Base-by-base conservation (phyloP, 2,797 vertebrate genomes). In the Lepus townsendii region DNA sequence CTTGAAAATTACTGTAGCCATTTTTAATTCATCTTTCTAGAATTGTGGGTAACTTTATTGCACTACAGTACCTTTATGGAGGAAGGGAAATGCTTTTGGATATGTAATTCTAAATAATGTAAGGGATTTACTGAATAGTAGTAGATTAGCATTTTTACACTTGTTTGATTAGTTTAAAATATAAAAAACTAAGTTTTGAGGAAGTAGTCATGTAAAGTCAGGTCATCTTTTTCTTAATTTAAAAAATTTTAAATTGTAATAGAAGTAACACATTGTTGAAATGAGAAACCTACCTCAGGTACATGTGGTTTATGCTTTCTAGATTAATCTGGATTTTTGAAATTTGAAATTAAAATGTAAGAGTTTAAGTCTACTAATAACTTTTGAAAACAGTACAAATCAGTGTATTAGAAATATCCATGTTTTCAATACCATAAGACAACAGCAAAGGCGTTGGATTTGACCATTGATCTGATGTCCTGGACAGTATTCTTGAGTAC, bases 211-310 rank as follows among this genome's bases (percentile, higher is more conserved):
- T 57, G 83, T 47, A 47, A 92, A 86, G 38, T 66, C 79, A 8
- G 87, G 2, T 77, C 27, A 22, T 50, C 50, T 27, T 69, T 83
- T 38, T 69, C 47, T 78, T 54, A 91, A 80, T 62, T 80, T 42
- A 38, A 27, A 88, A 76, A 80, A 19, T 71, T 76, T 78, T 79
- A 32, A 94, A 68, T 93, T 91, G 60, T 77, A 38, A 30, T 90
- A 90, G 88, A 96, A 90, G 52, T 79, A 76, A 7, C 92, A 14
- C 71, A 22, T 92, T 86, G 35, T 66, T 94, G 79, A 91, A 86
- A 68, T 83, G 42, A 47, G 90, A 92, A 96, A 88, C 14, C 85
- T 90, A 80, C 85, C 83, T 98, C 89, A 60, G 1, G 89, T 97
- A 32, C 27, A 88, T 24, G 68, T 91, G 24, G 6, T 75, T 95